Conservation (phyloP, 2,797 vertebrate genomes). For the Ctenopoma kingsleyae region DNA sequence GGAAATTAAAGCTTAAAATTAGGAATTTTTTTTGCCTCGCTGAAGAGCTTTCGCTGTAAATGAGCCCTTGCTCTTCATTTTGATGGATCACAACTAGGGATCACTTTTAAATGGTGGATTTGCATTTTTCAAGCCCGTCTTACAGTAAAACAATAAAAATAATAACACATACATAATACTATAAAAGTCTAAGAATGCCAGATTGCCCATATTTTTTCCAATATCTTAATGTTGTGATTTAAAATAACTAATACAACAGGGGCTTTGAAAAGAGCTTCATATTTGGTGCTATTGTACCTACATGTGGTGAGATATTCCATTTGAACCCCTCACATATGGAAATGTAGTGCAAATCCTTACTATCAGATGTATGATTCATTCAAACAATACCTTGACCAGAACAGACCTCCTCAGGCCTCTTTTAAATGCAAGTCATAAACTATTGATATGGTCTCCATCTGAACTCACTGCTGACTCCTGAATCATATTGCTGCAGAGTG, state of each 20-base stretch:
- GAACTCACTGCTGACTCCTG: slow-evolving; percentile 57
- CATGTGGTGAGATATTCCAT: slow-evolving; percentile 22
- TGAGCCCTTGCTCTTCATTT: not conserved
- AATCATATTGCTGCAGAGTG: slow-evolving; percentile 48
- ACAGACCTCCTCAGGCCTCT: slow-evolving; percentile 5
- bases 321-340: not conserved
- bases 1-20: slow-evolving; percentile 34
- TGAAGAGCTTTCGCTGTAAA: slow-evolving; percentile 4
- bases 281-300: not conserved
- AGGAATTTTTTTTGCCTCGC: slow-evolving; percentile 1
- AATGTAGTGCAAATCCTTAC: slow-evolving; percentile 10
- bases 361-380: slow-evolving; percentile 30
- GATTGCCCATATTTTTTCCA: not conserved
- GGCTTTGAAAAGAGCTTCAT: not conserved
- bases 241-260: not conserved
- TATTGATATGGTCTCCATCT: slow-evolving; percentile 57
- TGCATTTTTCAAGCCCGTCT: not conserved
- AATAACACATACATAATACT: no score
- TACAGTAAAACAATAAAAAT: not conserved
- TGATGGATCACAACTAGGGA: not conserved
- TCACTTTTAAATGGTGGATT: not conserved
- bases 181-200: not conserved
- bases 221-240: not conserved
- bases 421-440: slow-evolving; percentile 49
- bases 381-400: slow-evolving; percentile 41